A percentile compares a stretch with the other conserved stretches of the same genome.
Evolutionary conservation across 2,797 vertebrate genomes (phyloP).

Genomic region (Pangasius djambal): DNA sequence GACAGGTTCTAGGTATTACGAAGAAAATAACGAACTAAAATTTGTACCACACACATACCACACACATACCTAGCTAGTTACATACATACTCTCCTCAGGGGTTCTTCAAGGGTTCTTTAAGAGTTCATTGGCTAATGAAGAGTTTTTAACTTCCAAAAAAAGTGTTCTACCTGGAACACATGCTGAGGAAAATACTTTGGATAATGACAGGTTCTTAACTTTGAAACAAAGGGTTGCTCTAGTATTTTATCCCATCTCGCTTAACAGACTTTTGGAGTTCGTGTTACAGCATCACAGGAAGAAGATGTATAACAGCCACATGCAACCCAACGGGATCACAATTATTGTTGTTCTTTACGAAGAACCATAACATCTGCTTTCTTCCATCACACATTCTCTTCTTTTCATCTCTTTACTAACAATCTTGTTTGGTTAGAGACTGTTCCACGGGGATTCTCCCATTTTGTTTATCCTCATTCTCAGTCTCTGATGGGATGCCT

Average conservation of each 20-base stretch:
- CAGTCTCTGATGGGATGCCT: constrained; percentile 48
- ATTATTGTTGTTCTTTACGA: not conserved
- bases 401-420: not conserved
- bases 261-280: not conserved
- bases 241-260: not conserved
- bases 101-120: not conserved
- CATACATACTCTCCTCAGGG: not conserved
- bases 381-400: not conserved
- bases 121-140: not conserved
- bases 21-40: not conserved
- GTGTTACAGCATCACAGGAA: not conserved
- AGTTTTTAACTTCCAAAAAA: not conserved
- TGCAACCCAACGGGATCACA: not conserved
- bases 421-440: constrained; percentile 59
- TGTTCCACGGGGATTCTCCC: constrained; percentile 49
- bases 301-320: not conserved
- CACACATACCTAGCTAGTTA: not conserved
- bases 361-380: not conserved
- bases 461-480: constrained; percentile 56
- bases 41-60: not conserved
- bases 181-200: not conserved
- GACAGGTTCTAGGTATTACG: not conserved
- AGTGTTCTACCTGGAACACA: not conserved
- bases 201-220: not conserved
- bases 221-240: not conserved